Percentiles rank a stretch among this genome's conserved stretches.
Evolutionary conservation across 2,888 invertebrate species (phyloP).

Genomic region (Oscheius sp.): DNA sequence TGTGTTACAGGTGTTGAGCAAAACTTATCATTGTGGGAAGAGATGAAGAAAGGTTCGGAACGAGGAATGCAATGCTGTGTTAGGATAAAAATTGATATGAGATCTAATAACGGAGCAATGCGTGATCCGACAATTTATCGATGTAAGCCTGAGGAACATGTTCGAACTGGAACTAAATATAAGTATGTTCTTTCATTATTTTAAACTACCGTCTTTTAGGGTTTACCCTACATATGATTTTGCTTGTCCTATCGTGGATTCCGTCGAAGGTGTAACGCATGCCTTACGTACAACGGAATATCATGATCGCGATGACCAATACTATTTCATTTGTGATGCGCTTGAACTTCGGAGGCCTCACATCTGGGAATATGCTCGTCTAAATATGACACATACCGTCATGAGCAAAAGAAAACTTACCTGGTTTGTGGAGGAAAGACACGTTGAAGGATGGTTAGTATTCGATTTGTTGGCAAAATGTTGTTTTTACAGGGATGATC

Average conservation of each 20-base stretch:
- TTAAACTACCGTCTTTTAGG: constrained; percentile 76
- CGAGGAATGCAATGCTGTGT: constrained; percentile 90
- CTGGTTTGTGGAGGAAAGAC: constrained; percentile 93
- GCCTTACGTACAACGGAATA: constrained; percentile 97
- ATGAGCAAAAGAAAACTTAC: constrained; percentile 95
- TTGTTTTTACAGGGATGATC: constrained; percentile 33
- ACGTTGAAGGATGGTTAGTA: constrained; percentile 91
- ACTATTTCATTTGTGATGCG: constrained; percentile 90
- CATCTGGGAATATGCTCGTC: constrained; percentile 92
- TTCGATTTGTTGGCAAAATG: not conserved
- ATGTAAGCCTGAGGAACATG: constrained; percentile 94
- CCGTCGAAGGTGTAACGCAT: constrained; percentile 96
- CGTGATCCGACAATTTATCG: constrained; percentile 95
- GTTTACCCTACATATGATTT: constrained; percentile 99
- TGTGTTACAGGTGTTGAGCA: constrained; percentile 81
- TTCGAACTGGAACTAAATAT: constrained; percentile 91
- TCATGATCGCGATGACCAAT: constrained; percentile 94
- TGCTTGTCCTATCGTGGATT: constrained; percentile 98
- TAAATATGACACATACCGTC: constrained; percentile 98
- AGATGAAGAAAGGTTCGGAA: constrained; percentile 88
- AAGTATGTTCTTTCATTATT: constrained; percentile 79
- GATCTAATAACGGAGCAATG: constrained; percentile 93
- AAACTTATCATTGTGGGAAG: constrained; percentile 90
- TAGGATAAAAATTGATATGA: constrained; percentile 96
- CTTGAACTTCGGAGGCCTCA: constrained; percentile 87